Conservation (phyloP, 2,797 vertebrate genomes). For the Sciaenops ocellatus region DNA sequence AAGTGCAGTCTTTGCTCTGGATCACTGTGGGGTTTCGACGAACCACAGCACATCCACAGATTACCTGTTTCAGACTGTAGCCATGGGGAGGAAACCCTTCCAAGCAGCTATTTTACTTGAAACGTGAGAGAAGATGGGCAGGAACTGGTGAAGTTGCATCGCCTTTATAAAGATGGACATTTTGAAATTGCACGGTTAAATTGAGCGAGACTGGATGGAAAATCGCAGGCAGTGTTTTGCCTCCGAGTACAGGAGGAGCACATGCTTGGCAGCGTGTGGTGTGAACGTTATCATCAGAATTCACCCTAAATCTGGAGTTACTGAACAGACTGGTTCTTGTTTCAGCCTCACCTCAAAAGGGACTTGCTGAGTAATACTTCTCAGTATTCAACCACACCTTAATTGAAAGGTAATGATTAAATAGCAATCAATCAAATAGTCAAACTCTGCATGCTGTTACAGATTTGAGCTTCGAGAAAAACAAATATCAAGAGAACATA, state of each 20-base stretch:
- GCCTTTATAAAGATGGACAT: conserved; percentile 60
- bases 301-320: conserved; percentile 33
- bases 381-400: conserved; percentile 25
- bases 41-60: conserved; percentile 30
- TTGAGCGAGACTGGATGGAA: conserved; percentile 61
- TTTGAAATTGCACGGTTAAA: conserved; percentile 67
- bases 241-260: conserved; percentile 30
- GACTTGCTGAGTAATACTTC: conserved; percentile 17
- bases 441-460: neutral
- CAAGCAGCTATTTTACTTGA: conserved; percentile 52
- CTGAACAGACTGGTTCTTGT: conserved; percentile 43
- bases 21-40: conserved; percentile 23
- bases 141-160: conserved; percentile 37
- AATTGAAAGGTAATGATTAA: conserved; percentile 31
- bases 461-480: neutral
- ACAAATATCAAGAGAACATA: neutral
- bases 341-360: conserved; percentile 20
- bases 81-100: conserved; percentile 41
- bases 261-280: conserved; percentile 24
- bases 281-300: conserved; percentile 42
- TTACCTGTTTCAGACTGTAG: conserved; percentile 27
- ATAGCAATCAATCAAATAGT: conserved; percentile 4
- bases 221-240: conserved; percentile 58
- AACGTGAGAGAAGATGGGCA: conserved; percentile 9
- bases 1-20: conserved; percentile 10